These are phyloP conservation scores for Folsomia candida DNA, from an alignment of 2,888 invertebrate genomes.

Conservation along the genomic window DNA sequence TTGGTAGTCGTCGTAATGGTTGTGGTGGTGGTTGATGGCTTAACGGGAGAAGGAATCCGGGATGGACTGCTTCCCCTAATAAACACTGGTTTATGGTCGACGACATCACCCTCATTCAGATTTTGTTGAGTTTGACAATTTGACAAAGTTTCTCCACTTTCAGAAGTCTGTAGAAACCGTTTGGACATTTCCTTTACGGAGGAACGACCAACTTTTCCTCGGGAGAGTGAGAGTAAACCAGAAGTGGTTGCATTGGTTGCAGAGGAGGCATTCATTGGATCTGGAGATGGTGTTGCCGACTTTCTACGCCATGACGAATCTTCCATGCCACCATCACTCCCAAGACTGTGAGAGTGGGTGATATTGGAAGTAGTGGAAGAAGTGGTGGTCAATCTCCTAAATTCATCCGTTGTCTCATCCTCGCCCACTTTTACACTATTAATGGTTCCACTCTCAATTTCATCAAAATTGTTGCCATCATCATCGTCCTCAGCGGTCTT, in stretches of 20 bases:
- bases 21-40: conserved; percentile 12
- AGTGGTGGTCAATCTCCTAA: neutral
- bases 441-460: conserved; percentile 13
- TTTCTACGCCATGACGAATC: conserved; percentile 34
- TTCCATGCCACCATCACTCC: no score
- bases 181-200: conserved; percentile 49
- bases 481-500: conserved; percentile 16
- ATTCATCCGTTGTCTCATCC: conserved; percentile 15
- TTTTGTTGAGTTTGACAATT: conserved; percentile 1
- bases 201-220: conserved; percentile 48
- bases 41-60: conserved; percentile 37
- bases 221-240: conserved; percentile 20
- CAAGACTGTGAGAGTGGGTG: neutral
- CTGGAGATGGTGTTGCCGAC: conserved; percentile 25
- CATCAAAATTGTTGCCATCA: neutral
- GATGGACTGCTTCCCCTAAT: conserved; percentile 31
- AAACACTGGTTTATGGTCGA: neutral
- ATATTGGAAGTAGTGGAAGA: neutral
- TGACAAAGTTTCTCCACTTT: conserved; percentile 22
- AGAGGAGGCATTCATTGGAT: conserved; percentile 9
- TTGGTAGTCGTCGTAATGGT: conserved; percentile 9
- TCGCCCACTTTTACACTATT: conserved; percentile 8
- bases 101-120: neutral
- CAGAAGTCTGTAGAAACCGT: conserved; percentile 35
- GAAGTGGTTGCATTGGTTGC: conserved; percentile 5